Evolutionary conservation across 2,888 invertebrate genomes (phyloP).

Genomic region (Eristalis intricaria): DNA sequence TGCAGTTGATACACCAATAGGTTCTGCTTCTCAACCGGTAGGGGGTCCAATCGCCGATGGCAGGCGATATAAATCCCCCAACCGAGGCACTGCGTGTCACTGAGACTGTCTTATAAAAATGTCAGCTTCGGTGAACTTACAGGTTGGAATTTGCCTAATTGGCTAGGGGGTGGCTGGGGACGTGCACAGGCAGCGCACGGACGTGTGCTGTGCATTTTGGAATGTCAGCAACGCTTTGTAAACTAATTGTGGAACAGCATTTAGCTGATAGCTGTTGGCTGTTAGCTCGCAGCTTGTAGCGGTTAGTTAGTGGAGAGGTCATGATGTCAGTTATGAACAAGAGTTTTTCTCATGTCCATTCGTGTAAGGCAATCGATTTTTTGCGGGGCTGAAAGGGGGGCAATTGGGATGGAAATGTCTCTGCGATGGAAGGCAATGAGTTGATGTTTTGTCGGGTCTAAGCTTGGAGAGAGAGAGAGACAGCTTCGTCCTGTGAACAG

Average conservation of each 20-base stretch:
- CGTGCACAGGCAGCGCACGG: background rate
- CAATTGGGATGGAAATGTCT: background rate
- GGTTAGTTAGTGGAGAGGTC: constrained; percentile 21
- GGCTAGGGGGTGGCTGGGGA: background rate
- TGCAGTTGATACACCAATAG: constrained; percentile 44
- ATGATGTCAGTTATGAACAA: constrained; percentile 21
- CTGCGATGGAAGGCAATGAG: too few relatives aligned
- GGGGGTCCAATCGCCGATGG: constrained; percentile 60
- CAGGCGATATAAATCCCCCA: constrained; percentile 44
- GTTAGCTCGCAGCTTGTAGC: constrained; percentile 1
- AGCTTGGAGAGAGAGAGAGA: too few relatives aligned
- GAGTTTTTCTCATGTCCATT: background rate
- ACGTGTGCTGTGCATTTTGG: constrained; percentile 20
- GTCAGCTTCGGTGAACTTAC: constrained; percentile 56
- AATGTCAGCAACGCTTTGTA: constrained; percentile 1
- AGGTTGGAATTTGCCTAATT: constrained; percentile 57
- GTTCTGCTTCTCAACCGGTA: constrained; percentile 56
- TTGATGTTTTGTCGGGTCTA: too few relatives aligned
- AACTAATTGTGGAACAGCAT: constrained; percentile 21
- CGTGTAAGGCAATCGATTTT: background rate
- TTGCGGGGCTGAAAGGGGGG: background rate
- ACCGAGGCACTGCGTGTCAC: constrained; percentile 44
- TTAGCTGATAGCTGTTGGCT: constrained; percentile 11
- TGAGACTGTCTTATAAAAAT: constrained; percentile 59
- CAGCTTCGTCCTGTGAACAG: too few relatives aligned